Percentiles rank a stretch among this genome's conserved stretches.
Conservation (phyloP, 2,113 vertebrate species). For the human (Homo sapiens) region GRCh38 chr5:143119501-143120000, state of each 20-base stretch:
- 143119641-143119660: not conserved
- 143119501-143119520: not conserved
- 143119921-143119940: constrained; percentile 56
- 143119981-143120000: constrained; percentile 13
- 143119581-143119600: not conserved
- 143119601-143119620: constrained; percentile 18
- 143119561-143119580: not conserved
- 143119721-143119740: not conserved
- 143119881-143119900: constrained; percentile 37
- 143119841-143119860: constrained; percentile 47
- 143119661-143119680: not conserved
- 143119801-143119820: constrained; percentile 36
- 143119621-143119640: not conserved
- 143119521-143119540: not conserved
- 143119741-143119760: not conserved
- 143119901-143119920: constrained; percentile 52
- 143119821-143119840: constrained; percentile 45
- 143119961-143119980: constrained; percentile 47
- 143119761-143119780: constrained; percentile 7
- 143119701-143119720: not conserved
- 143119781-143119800: not conserved
- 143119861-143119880: not conserved
- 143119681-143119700: not conserved
- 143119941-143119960: constrained; percentile 54
- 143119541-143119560: not conserved